Conservation (phyloP, 2,888 invertebrate species). For the Hyalella azteca region DNA sequence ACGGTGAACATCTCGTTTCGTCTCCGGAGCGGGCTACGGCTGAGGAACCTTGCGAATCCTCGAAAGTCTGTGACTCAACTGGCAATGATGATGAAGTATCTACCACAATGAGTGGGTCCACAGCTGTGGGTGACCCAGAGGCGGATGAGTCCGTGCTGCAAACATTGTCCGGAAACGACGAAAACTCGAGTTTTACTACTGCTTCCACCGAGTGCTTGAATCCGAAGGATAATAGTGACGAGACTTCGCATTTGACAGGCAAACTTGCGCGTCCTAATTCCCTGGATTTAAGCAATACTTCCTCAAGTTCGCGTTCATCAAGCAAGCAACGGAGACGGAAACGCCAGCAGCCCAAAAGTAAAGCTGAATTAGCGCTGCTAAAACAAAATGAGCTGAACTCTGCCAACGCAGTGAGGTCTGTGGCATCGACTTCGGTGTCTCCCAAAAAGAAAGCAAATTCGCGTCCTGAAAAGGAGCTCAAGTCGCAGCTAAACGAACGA, state of each 20-base stretch:
- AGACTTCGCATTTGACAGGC: neutral
- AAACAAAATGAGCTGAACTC: neutral
- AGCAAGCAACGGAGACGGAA: slow-evolving; percentile 47
- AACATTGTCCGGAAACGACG: too few species aligned
- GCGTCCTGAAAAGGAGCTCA: neutral
- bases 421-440: neutral
- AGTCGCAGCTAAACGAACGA: neutral
- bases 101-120: too few species aligned
- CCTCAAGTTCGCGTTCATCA: slow-evolving; percentile 41
- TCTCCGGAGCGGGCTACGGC: neutral
- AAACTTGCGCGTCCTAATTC: slow-evolving; percentile 54
- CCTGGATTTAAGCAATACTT: slow-evolving; percentile 41
- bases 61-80: neutral
- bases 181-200: too few species aligned
- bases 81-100: too few species aligned
- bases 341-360: slow-evolving; percentile 16
- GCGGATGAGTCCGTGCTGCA: too few species aligned
- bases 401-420: neutral
- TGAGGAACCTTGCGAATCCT: neutral
- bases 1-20: neutral
- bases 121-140: too few species aligned
- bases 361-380: neutral
- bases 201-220: too few species aligned
- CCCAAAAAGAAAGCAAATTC: neutral
- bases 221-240: too few species aligned